Evolutionary conservation across 1,140 invertebrate genomes (phyloP), one percentile per base, ranked within the genome.

Genomic region (Hermetia illucens): DNA sequence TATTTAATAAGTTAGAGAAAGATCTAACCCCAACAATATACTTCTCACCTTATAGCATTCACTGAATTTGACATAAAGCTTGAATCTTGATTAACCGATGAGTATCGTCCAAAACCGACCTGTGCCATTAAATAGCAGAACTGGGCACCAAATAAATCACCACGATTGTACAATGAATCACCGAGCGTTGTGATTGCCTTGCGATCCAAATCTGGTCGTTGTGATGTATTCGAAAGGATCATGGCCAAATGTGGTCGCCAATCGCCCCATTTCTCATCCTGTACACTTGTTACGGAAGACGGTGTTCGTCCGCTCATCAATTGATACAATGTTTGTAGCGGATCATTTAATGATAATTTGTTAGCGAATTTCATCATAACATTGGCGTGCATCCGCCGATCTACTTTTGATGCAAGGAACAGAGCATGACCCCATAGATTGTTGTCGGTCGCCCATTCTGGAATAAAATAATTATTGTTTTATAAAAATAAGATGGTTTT

Each of bases 231-330:
- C 19, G 89, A 85, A 18, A 96, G 71, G 43, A 97, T 78, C 75
- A 96, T 92, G 12, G 91, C 90, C 32, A 94, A 67, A 70, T 96
- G 91, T 16, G 89, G 86, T 38, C 88, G 71, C 93, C 92, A 97
- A 59, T 96, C 91, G 41, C 87, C 89, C 86, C 89, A 94, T 43
- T 77, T 78, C 43, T 81, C 79, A 64, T 92, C 86, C n/a, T 75
- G 64, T 40, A 84, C 73, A 63, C 79, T 75, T 5, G 82, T 87
- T 15, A 87, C 82, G 46, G 82, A 79, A 35, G 86, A 75, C 36
- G 90, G 90, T 44, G 82, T 74, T 44, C 82, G 71, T 17, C 82
- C 85, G 43, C 83, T 87, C 66, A 92, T 80, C 42, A 92, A 64
- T 53, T 93, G 84, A 65, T 94, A 93, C 2, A 95, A 65, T 16